These are phyloP conservation scores for Seriola quinqueradiata DNA, from an alignment of 2,113 vertebrate species.

Conservation along the genomic window DNA sequence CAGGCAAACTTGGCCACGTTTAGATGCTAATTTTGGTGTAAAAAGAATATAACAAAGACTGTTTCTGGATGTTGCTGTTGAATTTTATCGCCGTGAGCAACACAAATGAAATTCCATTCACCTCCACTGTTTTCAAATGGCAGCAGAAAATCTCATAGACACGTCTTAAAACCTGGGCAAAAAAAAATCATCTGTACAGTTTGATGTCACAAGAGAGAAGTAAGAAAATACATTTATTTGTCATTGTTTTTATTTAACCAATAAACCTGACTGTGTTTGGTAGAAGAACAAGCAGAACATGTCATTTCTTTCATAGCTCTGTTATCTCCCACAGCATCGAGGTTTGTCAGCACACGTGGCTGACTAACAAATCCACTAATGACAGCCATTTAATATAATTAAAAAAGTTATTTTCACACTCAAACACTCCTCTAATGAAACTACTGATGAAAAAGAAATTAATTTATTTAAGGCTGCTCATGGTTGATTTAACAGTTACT, in stretches of 20 bases:
- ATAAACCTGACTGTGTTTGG: not conserved
- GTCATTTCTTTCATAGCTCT: not conserved
- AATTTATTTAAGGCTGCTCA: not conserved
- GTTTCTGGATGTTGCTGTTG: not conserved
- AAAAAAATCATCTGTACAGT: not conserved
- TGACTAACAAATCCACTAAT: not conserved
- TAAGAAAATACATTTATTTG: not conserved
- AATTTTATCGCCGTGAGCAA: not conserved
- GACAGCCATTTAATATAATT: not conserved
- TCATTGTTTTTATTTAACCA: not conserved
- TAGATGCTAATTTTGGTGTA: too few species aligned
- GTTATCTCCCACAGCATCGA: not conserved
- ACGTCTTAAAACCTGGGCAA: not conserved
- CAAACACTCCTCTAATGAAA: not conserved
- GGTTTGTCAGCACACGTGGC: conserved; percentile 11
- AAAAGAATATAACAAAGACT: not conserved
- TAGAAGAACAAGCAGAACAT: not conserved
- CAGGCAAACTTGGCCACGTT: too few species aligned
- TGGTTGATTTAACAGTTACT: not conserved
- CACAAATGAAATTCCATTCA: not conserved
- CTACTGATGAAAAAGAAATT: not conserved
- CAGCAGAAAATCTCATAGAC: not conserved
- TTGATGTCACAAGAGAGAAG: too few species aligned
- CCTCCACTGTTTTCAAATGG: too few species aligned
- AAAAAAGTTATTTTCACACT: conserved; percentile 3